These are phyloP conservation scores for Spermophilus dauricus DNA, from an alignment of 2,113 vertebrate genomes.

Conservation along the genomic window DNA sequence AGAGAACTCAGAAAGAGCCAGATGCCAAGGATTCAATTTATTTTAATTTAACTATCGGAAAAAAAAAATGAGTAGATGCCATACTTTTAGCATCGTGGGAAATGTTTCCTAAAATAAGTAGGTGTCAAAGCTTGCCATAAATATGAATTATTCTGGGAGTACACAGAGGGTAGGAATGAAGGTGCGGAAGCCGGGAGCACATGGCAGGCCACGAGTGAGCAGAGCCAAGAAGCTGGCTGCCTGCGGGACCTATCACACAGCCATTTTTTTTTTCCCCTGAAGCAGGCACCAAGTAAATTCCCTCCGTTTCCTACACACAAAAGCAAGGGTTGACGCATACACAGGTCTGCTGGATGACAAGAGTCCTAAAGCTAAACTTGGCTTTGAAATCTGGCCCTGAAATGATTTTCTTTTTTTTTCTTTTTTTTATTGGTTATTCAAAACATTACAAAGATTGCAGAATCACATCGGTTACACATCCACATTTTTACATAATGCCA, in stretches of 20 bases:
- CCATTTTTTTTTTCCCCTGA: too few relatives aligned
- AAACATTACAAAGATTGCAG: too few relatives aligned
- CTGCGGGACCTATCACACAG: not conserved
- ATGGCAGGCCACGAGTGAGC: not conserved
- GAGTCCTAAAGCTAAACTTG: constrained; percentile 11
- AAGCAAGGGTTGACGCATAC: not conserved
- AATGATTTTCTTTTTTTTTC: not conserved
- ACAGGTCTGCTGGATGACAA: not conserved
- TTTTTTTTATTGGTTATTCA: too few relatives aligned
- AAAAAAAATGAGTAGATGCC: not conserved
- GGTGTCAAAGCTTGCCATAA: constrained; percentile 14
- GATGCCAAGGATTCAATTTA: not conserved
- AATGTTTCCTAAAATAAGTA: constrained; percentile 17
- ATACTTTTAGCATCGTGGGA: not conserved
- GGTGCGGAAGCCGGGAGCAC: too few relatives aligned
- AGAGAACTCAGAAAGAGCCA: not conserved
- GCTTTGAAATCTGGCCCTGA: not conserved
- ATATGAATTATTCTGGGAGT: not conserved
- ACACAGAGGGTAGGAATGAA: not conserved
- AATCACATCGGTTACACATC: too few relatives aligned
- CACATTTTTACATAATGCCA: too few relatives aligned
- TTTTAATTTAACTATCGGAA: not conserved
- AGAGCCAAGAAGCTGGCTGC: not conserved
- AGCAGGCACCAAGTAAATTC: not conserved
- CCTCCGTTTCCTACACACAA: not conserved